phyloP scores from a whole-genome alignment of 1,140 invertebrate genomes.

The Argopecten irradians region DNA sequence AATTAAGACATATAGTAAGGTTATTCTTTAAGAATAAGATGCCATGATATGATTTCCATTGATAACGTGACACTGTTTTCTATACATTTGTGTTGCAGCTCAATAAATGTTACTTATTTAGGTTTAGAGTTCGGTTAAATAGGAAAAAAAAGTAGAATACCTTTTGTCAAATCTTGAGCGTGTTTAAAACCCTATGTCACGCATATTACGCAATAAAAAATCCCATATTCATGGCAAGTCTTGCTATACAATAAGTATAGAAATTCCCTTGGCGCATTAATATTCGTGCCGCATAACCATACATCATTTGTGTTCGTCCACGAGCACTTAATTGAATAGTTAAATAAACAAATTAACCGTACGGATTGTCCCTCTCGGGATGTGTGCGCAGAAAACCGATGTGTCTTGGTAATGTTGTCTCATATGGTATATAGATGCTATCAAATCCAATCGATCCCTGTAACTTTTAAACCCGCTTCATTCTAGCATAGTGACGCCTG shows the following conservation, averaged over 20 bases:
- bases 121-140: not conserved
- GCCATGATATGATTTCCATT: too few species aligned
- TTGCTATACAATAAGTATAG: not conserved
- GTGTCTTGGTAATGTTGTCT: not conserved
- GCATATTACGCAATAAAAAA: not conserved
- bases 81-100: too few species aligned
- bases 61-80: too few species aligned
- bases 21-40: too few species aligned
- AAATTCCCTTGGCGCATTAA: not conserved
- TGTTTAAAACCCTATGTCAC: not conserved
- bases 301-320: not conserved
- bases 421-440: not conserved
- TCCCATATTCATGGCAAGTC: not conserved
- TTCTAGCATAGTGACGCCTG: too few species aligned
- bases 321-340: slow-evolving; percentile 22
- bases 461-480: not conserved
- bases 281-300: slow-evolving; percentile 1
- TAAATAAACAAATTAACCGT: slow-evolving; percentile 18
- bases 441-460: not conserved
- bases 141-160: not conserved
- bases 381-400: not conserved
- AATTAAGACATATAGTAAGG: too few species aligned
- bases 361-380: not conserved
- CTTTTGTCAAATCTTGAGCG: not conserved
- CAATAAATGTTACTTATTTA: too few species aligned